These are phyloP conservation scores for Tachysurus fulvidraco DNA, from an alignment of 2,113 vertebrate genomes.

Conservation along the genomic window DNA sequence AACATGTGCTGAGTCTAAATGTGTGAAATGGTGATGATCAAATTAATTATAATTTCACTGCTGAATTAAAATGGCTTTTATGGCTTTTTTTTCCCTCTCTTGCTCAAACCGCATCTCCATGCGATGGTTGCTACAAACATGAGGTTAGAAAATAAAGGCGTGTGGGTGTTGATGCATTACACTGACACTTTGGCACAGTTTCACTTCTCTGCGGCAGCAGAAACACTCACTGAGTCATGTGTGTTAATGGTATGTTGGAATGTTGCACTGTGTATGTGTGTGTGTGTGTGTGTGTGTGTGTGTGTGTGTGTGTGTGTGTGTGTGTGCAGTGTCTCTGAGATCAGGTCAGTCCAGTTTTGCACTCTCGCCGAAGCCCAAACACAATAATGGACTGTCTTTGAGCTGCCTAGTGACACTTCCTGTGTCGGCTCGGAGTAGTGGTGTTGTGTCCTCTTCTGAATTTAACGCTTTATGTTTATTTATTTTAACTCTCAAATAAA, in stretches of 20 bases:
- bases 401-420: background rate
- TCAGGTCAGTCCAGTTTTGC: constrained; percentile 38
- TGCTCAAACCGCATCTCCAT: background rate
- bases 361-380: constrained; percentile 6
- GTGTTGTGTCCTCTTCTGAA: background rate
- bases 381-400: background rate
- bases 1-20: too few species aligned
- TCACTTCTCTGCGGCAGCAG: background rate
- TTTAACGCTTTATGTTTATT: background rate
- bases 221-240: background rate
- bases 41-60: background rate
- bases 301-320: too few species aligned
- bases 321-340: background rate
- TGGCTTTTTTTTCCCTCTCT: background rate
- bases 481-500: background rate
- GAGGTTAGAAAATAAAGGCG: background rate
- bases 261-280: too few species aligned
- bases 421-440: background rate
- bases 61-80: background rate
- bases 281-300: too few species aligned
- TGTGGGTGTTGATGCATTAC: background rate
- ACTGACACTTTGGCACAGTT: background rate
- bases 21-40: background rate
- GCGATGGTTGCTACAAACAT: background rate
- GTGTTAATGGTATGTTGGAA: constrained; percentile 7